Percentiles rank a stretch among this genome's conserved stretches.
These are phyloP conservation scores for Luperina testacea DNA, from an alignment of 2,888 invertebrate genomes.

Conservation along the genomic window DNA sequence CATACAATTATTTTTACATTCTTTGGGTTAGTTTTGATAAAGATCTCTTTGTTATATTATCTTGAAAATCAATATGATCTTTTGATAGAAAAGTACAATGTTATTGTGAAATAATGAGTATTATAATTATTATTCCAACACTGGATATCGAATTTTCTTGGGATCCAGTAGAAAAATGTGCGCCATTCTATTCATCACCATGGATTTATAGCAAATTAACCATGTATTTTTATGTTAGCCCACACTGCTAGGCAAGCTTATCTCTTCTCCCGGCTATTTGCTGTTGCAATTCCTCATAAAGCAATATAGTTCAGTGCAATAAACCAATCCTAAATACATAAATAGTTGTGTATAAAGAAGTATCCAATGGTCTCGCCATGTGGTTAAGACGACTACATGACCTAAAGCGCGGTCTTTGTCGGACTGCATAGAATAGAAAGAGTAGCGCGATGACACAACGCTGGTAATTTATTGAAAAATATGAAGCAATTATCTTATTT, in stretches of 20 bases:
- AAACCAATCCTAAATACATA: neutral
- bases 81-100: conserved; percentile 2
- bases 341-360: neutral
- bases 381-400: too few relatives aligned
- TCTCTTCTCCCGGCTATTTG: neutral
- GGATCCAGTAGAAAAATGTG: neutral
- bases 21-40: conserved; percentile 23
- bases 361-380: neutral
- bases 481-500: too few relatives aligned
- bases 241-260: neutral
- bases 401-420: too few relatives aligned
- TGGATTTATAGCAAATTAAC: neutral
- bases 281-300: neutral
- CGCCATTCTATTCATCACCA: neutral
- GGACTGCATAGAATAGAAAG: too few relatives aligned
- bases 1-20: conserved; percentile 21
- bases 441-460: too few relatives aligned
- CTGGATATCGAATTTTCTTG: neutral
- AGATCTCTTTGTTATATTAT: conserved; percentile 42
- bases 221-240: neutral
- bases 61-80: conserved; percentile 6
- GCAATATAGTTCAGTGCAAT: neutral
- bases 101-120: neutral
- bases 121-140: neutral
- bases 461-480: too few relatives aligned